Percentiles rank a stretch among this genome's conserved stretches.
These are phyloP conservation scores for Zelostemma sp. DNA, from an alignment of 1,140 invertebrate genomes.

Conservation along the genomic window DNA sequence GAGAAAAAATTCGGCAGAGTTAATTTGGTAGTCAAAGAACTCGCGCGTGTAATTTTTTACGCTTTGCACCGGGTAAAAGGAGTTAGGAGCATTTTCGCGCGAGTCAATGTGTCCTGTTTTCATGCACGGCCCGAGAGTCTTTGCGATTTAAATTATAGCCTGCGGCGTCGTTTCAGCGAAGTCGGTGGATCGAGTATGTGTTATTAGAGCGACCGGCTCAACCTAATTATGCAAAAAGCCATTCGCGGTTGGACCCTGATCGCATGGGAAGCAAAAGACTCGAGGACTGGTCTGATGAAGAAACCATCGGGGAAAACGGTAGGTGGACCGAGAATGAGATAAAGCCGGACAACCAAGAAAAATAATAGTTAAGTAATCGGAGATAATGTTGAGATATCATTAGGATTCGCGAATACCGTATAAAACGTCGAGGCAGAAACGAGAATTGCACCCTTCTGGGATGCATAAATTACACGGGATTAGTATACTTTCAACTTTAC, in stretches of 20 bases:
- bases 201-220: conserved; percentile 52
- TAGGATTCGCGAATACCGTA: background rate
- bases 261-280: conserved; percentile 35
- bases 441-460: background rate
- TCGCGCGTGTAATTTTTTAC: conserved; percentile 22
- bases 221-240: conserved; percentile 52
- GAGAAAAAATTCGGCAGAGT: background rate
- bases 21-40: background rate
- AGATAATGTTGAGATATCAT: conserved; percentile 18
- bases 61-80: too few relatives aligned
- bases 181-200: conserved; percentile 42
- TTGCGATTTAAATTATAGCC: conserved; percentile 48
- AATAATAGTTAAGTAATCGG: conserved; percentile 31
- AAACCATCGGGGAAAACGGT: conserved; percentile 9
- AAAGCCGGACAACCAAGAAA: conserved; percentile 31
- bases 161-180: conserved; percentile 40
- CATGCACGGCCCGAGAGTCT: conserved; percentile 28
- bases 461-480: background rate
- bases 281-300: conserved; percentile 30
- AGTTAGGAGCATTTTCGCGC: conserved; percentile 29
- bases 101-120: conserved; percentile 37
- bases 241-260: conserved; percentile 41
- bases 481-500: background rate
- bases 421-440: background rate
- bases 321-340: conserved; percentile 18